Percentiles rank a stretch among this genome's conserved stretches.
These are phyloP conservation scores for Vanessa atalanta DNA, from an alignment of 1,140 invertebrate genomes.

Conservation along the genomic window DNA sequence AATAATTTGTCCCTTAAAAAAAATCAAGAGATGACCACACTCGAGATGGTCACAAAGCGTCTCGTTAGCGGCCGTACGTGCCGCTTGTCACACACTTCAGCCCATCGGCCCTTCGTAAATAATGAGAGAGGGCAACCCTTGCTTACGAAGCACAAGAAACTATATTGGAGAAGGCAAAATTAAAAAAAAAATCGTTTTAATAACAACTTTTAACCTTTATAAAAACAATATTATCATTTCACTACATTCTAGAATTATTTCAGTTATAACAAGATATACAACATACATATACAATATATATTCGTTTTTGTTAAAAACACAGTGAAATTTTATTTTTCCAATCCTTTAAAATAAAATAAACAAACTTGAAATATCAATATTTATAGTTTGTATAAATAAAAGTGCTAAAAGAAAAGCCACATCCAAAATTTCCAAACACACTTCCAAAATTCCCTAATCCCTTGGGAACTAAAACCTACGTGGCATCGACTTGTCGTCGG, in stretches of 20 bases:
- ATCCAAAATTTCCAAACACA: conserved; percentile 38
- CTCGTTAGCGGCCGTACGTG: conserved; percentile 78
- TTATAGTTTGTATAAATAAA: neutral
- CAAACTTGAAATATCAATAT: no score
- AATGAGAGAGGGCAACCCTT: conserved; percentile 76
- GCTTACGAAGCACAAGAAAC: conserved; percentile 39
- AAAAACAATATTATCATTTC: no score
- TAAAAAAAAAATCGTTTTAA: neutral
- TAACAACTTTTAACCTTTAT: no score
- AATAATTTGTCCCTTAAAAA: conserved; percentile 80
- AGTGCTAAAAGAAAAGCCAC: conserved; percentile 19
- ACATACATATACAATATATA: no score
- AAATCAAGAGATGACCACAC: conserved; percentile 73
- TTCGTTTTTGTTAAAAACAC: no score
- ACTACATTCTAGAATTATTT: no score
- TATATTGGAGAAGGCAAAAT: conserved; percentile 41
- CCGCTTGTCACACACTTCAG: conserved; percentile 76
- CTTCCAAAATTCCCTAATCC: conserved; percentile 47
- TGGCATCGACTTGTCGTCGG: conserved; percentile 59
- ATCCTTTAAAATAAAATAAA: no score
- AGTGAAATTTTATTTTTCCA: no score
- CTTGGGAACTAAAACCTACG: conserved; percentile 66
- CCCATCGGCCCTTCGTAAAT: conserved; percentile 79
- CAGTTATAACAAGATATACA: no score
- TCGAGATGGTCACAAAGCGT: conserved; percentile 77